Evolutionary conservation across 2,113 vertebrate genomes (phyloP).

Genomic region (Alethe diademata): DNA sequence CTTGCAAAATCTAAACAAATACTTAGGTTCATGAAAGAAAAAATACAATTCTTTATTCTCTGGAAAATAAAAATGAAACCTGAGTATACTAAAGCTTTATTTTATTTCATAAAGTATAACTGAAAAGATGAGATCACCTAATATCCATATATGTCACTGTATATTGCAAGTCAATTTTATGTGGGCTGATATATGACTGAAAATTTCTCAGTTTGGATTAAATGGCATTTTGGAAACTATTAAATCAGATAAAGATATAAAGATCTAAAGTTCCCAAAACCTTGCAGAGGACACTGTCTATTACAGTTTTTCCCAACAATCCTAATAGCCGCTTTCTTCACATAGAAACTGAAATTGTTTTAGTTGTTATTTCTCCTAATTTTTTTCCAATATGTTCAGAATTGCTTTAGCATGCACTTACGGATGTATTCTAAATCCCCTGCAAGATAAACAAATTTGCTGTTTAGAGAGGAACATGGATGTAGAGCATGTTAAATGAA

Average conservation of each 20-base stretch:
- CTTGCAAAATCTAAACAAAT: not conserved
- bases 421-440: not conserved
- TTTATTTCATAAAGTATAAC: not conserved
- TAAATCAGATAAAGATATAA: not conserved
- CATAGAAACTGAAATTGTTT: not conserved
- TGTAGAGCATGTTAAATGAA: not conserved
- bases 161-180: not conserved
- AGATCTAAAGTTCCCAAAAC: not conserved
- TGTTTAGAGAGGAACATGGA: not conserved
- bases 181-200: not conserved
- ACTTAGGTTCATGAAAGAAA: not conserved
- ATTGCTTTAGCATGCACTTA: conserved; percentile 42
- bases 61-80: not conserved
- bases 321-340: not conserved
- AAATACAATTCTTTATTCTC: not conserved
- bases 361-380: not conserved
- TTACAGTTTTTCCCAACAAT: not conserved
- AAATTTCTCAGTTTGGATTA: not conserved
- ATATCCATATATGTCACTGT: not conserved
- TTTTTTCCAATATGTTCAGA: not conserved
- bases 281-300: not conserved
- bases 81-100: not conserved
- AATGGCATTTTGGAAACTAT: not conserved
- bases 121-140: not conserved
- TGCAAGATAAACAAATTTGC: not conserved